Evolutionary conservation across 2,888 invertebrate species (phyloP), one percentile per base, ranked within the genome.

Genomic region (Escarpia spicata): DNA sequence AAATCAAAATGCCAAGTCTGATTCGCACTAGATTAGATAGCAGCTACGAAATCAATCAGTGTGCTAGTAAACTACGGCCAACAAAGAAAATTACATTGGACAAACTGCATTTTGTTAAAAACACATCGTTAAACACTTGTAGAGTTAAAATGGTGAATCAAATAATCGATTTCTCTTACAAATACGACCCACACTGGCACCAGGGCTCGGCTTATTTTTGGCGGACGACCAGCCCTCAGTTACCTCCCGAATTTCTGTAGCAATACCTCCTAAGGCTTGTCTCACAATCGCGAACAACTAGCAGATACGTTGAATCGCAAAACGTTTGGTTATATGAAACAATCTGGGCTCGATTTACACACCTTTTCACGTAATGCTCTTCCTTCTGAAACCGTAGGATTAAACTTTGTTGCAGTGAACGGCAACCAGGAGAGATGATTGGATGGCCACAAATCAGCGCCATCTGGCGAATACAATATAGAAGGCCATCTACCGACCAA

Each of bases 121-220:
- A 75, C 26, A 75, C 26, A 75, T 75, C 75, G 75, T 26, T 26
- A 75, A 75, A 75, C 75, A 19, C 26, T 75, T 15, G 75, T 15
- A 75, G 75, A 75, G 75, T 75, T 75, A 75, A 75, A 75, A 75
- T 75, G 75, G 75, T 75, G 75, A 75, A 75, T 75, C 75, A 75
- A 75, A 75, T 75, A 75, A 75, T 75, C n/a, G 75, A 75, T 75
- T 75, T 75, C 3, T 75, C 75, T 75, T 75, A 75, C 75, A 75
- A 75, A 26, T 75, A 75, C 75, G 26, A 75, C 75, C 75, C 75
- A 75, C 37, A 37, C 37, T 37, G 37, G 37, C 37, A 37, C 75
- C 75, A 75, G 75, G 75, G 75, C 75, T 26, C 75, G 75, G 75
- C 75, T 75, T 75, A 75, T 75, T 75, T 75, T 75, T 75, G 75